Base-by-base conservation (phyloP, 2,888 invertebrate genomes). In the Philonicus albiceps region DNA sequence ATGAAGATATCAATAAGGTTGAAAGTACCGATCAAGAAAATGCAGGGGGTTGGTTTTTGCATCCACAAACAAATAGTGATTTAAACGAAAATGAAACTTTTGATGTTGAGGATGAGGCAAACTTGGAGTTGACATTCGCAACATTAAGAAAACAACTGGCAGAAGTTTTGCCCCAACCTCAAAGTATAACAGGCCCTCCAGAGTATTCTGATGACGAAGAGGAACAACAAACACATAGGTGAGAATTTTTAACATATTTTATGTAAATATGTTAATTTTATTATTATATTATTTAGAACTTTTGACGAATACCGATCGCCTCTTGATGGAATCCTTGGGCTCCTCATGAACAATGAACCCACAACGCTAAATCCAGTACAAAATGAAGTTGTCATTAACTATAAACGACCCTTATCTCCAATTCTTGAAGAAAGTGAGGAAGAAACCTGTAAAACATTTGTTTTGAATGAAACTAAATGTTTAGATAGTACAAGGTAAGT, bases 401-500 rank as follows among this genome's bases (percentile, higher is more conserved):
- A 89, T 78, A 89, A 89, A 76, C 87, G 89, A 49, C 84, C 88
- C n/a, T 86, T 89, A n/a, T 89, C 89, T 30, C 89, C 89, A 31
- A 89, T 89, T 34, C 75, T 89, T n/a, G 89, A 89, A 86, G 89
- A 89, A 72, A 89, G 89, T 74, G 89, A 89, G 87, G 89, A 89
- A 55, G 89, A 89, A 87, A 89, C 89, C 1, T 89, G 88, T 27
- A 88, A 88, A 84, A 89, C 89, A 37, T 89, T 89, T 86, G 87
- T 89, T 27, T 83, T 89, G 80, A 89, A 89, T 83, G 89, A 89
- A 83, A 89, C 89, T 27, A 89, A 88, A 86, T 88, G 88, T 86
- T 87, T 89, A 40, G 89, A 89, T 78, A 89, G 89, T 72, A 89
- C 89, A 85, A 89, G 89, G 89, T 89, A 87, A 86, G 43, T 81